Evolutionary conservation across 2,797 vertebrate genomes (phyloP), one percentile per base, ranked within the genome.

Genomic region (Sebastes minor): DNA sequence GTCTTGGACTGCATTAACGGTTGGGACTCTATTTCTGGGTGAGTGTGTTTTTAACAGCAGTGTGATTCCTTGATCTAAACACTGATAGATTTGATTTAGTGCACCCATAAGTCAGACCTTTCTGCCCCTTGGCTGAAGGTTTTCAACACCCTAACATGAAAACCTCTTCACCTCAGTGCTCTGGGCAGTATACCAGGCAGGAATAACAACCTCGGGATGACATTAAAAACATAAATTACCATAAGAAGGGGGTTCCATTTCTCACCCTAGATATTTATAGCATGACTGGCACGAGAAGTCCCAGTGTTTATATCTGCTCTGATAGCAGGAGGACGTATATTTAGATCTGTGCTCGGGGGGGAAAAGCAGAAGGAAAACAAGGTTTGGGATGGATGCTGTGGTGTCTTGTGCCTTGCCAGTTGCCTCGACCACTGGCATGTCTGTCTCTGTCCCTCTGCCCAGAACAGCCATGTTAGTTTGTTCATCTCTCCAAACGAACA

Each of bases 381-480:
- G 64, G 67, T 72, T 87, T 82, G 64, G 80, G 87, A 70, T 90
- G 82, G 82, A 83, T 87, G 20, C 78, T 89, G 87, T 66, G 90
- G 86, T 89, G 85, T 88, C 81, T 70, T 70, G 67, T 66, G 80
- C 70, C 28, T 62, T 77, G 89, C 90, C 90, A 90, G 86, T 77
- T 59, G 84, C 74, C 84, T 88, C 62, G 56, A 93, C 93, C 92
- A 78, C 92, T 85, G 86, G 89, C 81, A 92, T 93, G 86, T 89
- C 81, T 86, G 86, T 72, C 76, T 88, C 84, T 92, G 88, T 92
- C 69, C 35, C 49, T 70, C 72, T 90, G 87, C 90, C 89, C 87
- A 80, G 86, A 92, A 86, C 87, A 89, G 76, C 85, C 80, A 87
- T 87, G 87, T 89, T 86, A 88, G 89, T 91, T 91, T 91, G 85